Percentiles rank a stretch among this genome's conserved stretches.
phyloP scores from a whole-genome alignment of 1,140 invertebrate species.

The Drosophila kanapiae region DNA sequence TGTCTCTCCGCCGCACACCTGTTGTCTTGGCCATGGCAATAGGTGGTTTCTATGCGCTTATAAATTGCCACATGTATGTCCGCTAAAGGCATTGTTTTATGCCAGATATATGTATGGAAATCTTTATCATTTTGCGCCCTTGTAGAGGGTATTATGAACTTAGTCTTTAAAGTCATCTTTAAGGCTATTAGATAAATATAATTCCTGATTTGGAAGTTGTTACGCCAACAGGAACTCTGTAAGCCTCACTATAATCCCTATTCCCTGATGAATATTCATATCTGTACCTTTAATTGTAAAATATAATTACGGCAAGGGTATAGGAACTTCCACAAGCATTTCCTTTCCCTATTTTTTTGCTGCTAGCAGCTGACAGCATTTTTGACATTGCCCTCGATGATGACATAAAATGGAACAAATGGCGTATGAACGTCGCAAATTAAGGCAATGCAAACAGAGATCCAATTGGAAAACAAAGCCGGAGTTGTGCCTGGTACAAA shows the following conservation, averaged over 20 bases:
- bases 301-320: not conserved
- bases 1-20: constrained; percentile 63
- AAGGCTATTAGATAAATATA: too few relatives aligned
- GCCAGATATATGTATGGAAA: constrained; percentile 1
- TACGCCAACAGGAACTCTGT: not conserved
- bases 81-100: constrained; percentile 35
- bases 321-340: not conserved
- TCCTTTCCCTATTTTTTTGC: not conserved
- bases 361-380: constrained; percentile 71
- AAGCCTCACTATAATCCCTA: not conserved
- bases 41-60: constrained; percentile 64
- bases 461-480: constrained; percentile 74
- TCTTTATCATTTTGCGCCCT: not conserved
- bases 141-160: not conserved
- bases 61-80: constrained; percentile 66
- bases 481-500: not conserved
- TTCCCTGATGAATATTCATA: not conserved
- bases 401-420: constrained; percentile 83
- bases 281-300: not conserved
- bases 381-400: constrained; percentile 61
- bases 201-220: not conserved
- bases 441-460: constrained; percentile 79
- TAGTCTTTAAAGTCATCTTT: too few relatives aligned
- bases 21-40: constrained; percentile 73
- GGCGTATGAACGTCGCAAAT: constrained; percentile 79